phyloP scores from a whole-genome alignment of 1,140 invertebrate species.

The Aphaenogaster floridana region DNA sequence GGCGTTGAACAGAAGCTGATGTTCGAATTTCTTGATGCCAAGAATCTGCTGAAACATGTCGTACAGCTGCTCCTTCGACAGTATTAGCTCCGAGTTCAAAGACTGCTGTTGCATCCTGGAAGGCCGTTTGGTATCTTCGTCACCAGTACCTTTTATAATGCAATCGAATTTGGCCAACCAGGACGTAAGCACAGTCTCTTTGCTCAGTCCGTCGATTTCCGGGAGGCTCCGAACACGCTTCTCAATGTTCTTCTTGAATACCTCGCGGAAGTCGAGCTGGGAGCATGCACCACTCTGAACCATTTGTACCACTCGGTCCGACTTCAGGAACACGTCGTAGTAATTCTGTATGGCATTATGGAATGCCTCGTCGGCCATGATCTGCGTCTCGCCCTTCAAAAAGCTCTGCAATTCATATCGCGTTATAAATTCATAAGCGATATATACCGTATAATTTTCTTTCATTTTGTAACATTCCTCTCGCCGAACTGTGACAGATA shows the following conservation, averaged over 20 bases:
- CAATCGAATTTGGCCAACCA: constrained; percentile 99
- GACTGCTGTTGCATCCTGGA: constrained; percentile 95
- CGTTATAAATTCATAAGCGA: background rate
- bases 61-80: constrained; percentile 99
- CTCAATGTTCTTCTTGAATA: constrained; percentile 99
- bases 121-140: constrained; percentile 95
- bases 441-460: background rate
- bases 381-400: constrained; percentile 98
- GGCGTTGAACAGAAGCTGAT: constrained; percentile 99
- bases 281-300: constrained; percentile 99
- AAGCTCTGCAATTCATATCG: constrained; percentile 90
- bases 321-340: constrained; percentile 98
- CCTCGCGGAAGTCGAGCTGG: constrained; percentile 99
- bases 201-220: constrained; percentile 99
- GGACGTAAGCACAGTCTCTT: constrained; percentile 99
- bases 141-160: constrained; percentile 97
- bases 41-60: constrained; percentile 99
- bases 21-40: constrained; percentile 99
- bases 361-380: constrained; percentile 99
- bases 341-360: constrained; percentile 99
- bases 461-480: background rate
- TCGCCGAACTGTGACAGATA: background rate
- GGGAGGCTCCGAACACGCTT: constrained; percentile 98
- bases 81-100: constrained; percentile 95
- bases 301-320: constrained; percentile 97